Evolutionary conservation across 2,888 invertebrate genomes (phyloP).

Genomic region (Chydorus sphaericus): DNA sequence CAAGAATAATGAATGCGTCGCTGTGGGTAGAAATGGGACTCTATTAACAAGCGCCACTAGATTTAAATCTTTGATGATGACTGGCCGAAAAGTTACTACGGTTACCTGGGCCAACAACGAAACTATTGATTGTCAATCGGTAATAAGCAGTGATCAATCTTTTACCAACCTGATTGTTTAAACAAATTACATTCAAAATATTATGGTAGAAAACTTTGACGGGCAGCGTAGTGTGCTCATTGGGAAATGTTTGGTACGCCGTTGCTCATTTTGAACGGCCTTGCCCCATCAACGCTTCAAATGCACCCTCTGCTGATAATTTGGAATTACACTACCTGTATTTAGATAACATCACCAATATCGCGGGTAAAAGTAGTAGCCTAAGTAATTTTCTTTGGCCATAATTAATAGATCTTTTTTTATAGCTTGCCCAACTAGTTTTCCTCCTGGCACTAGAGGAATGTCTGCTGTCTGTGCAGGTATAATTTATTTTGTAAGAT

Average conservation of each 20-base stretch:
- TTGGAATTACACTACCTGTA: constrained; percentile 24
- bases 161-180: neutral
- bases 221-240: constrained; percentile 51
- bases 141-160: neutral
- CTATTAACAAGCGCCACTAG: neutral
- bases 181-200: neutral
- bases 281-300: constrained; percentile 42
- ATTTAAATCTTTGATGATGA: neutral
- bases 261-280: constrained; percentile 43
- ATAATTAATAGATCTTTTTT: neutral
- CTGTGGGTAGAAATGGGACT: constrained; percentile 39
- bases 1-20: constrained; percentile 35
- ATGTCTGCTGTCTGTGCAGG: no score
- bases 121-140: neutral
- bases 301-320: constrained; percentile 32
- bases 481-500: neutral
- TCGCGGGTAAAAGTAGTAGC: constrained; percentile 28
- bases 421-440: neutral
- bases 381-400: neutral
- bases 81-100: neutral
- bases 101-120: neutral
- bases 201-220: constrained; percentile 35
- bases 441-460: no score
- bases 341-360: constrained; percentile 37
- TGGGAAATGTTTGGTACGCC: constrained; percentile 51